phyloP scores from a whole-genome alignment of 2,888 invertebrate genomes.

The Ectemnius lituratus region DNA sequence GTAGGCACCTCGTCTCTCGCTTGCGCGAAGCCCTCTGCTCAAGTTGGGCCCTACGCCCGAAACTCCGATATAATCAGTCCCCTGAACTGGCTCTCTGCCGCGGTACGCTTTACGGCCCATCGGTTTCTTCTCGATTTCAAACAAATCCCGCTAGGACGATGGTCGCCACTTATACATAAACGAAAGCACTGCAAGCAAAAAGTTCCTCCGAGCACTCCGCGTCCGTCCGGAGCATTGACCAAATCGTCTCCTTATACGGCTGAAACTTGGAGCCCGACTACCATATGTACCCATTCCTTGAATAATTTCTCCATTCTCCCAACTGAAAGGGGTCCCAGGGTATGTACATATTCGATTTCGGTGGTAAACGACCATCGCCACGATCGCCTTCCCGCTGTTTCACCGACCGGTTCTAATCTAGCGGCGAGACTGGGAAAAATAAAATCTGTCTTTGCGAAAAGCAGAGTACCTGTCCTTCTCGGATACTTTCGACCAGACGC shows the following conservation, averaged over 20 bases:
- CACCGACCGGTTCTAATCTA: too few relatives aligned
- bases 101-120: slow-evolving; percentile 60
- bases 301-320: slow-evolving; percentile 2
- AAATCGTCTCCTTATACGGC: background rate
- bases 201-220: slow-evolving; percentile 35
- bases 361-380: too few relatives aligned
- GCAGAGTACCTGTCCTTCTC: too few relatives aligned
- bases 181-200: slow-evolving; percentile 36
- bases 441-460: too few relatives aligned
- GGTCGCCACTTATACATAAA: slow-evolving; percentile 30
- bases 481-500: background rate
- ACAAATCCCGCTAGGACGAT: slow-evolving; percentile 45
- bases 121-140: slow-evolving; percentile 59
- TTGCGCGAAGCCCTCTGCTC: slow-evolving; percentile 48
- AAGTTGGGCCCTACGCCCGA: slow-evolving; percentile 26
- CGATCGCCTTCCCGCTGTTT: too few relatives aligned
- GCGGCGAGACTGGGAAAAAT: too few relatives aligned
- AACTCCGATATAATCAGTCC: slow-evolving; percentile 56
- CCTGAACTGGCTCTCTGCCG: slow-evolving; percentile 33
- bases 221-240: slow-evolving; percentile 1
- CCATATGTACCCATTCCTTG: slow-evolving; percentile 6
- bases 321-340: background rate
- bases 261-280: background rate
- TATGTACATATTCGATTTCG: background rate
- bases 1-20: slow-evolving; percentile 55